Percentiles rank a stretch among this genome's conserved stretches.
Conservation (phyloP, 2,113 vertebrate genomes). For the Dolichotis patagonum region DNA sequence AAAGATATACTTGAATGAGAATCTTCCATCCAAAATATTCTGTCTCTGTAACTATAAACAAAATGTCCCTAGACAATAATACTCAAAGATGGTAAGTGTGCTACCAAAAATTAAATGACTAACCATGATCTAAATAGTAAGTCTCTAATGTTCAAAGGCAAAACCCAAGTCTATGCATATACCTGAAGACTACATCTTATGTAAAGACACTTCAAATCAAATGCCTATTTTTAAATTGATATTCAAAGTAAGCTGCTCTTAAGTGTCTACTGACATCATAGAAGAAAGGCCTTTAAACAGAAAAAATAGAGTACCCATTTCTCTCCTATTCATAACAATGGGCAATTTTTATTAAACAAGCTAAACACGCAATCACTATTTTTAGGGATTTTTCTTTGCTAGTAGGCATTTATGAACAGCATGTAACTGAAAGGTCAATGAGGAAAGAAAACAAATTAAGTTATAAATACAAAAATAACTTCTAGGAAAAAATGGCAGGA, state of each 20-base stretch:
- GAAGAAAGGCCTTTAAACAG: neutral
- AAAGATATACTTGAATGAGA: neutral
- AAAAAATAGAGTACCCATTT: neutral
- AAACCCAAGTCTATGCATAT: neutral
- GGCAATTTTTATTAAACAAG: neutral
- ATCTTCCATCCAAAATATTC: neutral
- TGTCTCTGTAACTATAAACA: neutral
- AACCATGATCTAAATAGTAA: neutral
- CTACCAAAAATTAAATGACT: neutral
- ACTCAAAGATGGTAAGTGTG: neutral
- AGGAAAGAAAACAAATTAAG: conserved; percentile 1
- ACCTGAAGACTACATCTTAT: neutral
- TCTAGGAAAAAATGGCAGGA: conserved; percentile 21
- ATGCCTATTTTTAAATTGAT: conserved; percentile 14
- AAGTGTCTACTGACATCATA: neutral
- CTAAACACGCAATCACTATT: neutral
- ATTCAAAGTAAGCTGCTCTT: neutral
- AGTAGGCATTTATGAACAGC: neutral
- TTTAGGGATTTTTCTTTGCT: neutral
- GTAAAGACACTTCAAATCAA: neutral
- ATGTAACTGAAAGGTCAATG: neutral
- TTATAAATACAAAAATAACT: neutral
- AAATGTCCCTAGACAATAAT: neutral
- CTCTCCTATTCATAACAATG: neutral
- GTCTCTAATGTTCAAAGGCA: neutral